Evolutionary conservation across 2,797 vertebrate species (phyloP).

Genomic region (Eulemur mongoz): DNA sequence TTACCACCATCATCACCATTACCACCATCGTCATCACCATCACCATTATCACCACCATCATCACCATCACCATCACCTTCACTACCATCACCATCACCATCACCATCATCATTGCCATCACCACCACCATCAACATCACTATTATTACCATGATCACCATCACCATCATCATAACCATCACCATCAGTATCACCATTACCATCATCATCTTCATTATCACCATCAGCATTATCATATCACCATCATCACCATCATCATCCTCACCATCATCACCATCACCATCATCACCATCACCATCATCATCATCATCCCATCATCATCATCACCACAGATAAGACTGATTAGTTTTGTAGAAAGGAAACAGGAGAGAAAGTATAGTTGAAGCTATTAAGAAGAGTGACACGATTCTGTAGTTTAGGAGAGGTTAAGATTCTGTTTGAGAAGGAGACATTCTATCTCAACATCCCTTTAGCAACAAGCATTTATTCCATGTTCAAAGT

Average conservation of each 20-base stretch:
- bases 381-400: background rate
- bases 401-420: fast-evolving
- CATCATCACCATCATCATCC: background rate
- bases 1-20: fast-evolving
- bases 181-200: too few relatives aligned
- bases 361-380: fast-evolving
- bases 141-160: too few relatives aligned
- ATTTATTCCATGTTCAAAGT: background rate
- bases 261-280: background rate
- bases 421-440: background rate
- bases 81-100: too few relatives aligned
- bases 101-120: background rate
- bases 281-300: background rate
- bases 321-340: fast-evolving
- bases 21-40: fast-evolving
- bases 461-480: fast-evolving
- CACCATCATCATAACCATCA: too few relatives aligned
- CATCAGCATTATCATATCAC: fast-evolving
- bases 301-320: background rate
- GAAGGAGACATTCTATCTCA: background rate
- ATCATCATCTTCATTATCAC: fast-evolving
- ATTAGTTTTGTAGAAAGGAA: background rate
- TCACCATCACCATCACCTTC: fast-evolving
- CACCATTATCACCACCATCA: fast-evolving
- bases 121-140: too few relatives aligned